Conservation (phyloP, 1,140 invertebrate genomes). For the Drosophila pandora region DNA sequence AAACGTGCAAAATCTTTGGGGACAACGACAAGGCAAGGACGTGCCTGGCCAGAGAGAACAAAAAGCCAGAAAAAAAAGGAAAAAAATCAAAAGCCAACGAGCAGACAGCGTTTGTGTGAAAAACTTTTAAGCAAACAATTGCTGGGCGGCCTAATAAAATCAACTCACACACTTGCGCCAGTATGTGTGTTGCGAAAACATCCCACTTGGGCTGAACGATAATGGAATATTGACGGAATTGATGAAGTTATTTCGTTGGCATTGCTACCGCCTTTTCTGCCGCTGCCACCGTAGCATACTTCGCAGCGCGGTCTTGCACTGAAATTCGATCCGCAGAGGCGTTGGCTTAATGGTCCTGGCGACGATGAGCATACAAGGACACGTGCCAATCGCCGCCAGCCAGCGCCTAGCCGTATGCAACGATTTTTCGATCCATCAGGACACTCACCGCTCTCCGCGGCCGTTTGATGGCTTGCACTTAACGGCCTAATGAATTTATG, state of each 20-base stretch:
- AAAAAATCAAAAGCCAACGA: slow-evolving; percentile 48
- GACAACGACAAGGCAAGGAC: slow-evolving; percentile 62
- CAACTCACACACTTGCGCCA: slow-evolving; percentile 25
- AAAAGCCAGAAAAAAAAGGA: slow-evolving; percentile 9
- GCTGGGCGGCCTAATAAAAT: slow-evolving; percentile 71
- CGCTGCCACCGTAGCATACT: slow-evolving; percentile 27
- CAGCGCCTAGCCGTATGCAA: slow-evolving; percentile 48
- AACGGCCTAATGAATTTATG: slow-evolving; percentile 62
- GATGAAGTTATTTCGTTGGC: slow-evolving; percentile 52
- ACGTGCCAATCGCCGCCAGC: slow-evolving; percentile 30
- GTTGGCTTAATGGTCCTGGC: slow-evolving; percentile 56
- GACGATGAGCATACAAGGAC: slow-evolving; percentile 39
- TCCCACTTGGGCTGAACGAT: slow-evolving; percentile 26
- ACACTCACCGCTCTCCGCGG: slow-evolving; percentile 7
- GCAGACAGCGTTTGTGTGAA: slow-evolving; percentile 57
- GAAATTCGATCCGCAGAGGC: slow-evolving; percentile 55
- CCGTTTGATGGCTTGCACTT: slow-evolving; percentile 43
- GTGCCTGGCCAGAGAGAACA: slow-evolving; percentile 37
- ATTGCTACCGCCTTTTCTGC: too few species aligned
- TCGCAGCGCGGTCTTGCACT: slow-evolving; percentile 43
- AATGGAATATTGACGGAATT: slow-evolving; percentile 53
- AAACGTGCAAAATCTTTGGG: slow-evolving; percentile 79
- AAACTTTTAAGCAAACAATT: slow-evolving; percentile 80
- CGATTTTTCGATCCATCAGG: slow-evolving; percentile 30
- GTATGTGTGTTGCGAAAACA: not conserved